These are phyloP conservation scores for Coccyzus lansbergi DNA, from an alignment of 2,797 vertebrate genomes.

Conservation along the genomic window DNA sequence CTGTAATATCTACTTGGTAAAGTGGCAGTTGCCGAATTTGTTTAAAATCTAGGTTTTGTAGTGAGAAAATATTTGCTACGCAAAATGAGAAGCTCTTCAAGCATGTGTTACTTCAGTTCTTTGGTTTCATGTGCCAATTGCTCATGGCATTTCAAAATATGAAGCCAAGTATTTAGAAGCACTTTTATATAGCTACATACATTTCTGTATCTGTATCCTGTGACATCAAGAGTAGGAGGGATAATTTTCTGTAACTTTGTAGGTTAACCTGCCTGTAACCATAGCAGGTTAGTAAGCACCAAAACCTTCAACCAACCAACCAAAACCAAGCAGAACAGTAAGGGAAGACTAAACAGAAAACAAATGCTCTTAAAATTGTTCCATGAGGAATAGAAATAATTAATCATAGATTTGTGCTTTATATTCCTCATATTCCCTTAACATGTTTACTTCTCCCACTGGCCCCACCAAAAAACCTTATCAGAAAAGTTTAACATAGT, in stretches of 20 bases:
- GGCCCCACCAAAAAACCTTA: not conserved
- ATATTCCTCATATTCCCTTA: not conserved
- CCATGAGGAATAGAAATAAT: not conserved
- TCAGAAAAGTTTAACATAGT: not conserved
- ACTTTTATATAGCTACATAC: not conserved
- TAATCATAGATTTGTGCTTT: not conserved
- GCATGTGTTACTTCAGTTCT: not conserved
- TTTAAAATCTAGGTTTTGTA: not conserved
- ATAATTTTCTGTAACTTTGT: constrained; percentile 4
- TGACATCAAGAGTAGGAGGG: not conserved
- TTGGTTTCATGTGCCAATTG: not conserved
- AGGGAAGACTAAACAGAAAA: not conserved
- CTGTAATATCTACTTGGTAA: not conserved
- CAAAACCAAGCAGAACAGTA: not conserved
- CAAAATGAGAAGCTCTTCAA: not conserved
- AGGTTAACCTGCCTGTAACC: too few species aligned
- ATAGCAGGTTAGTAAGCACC: not conserved
- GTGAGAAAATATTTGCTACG: not conserved
- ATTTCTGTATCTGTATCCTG: not conserved
- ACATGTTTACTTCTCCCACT: not conserved
- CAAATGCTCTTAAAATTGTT: not conserved
- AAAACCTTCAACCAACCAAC: not conserved
- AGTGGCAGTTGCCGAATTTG: not conserved
- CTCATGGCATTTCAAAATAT: constrained; percentile 8
- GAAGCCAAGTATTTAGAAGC: not conserved